Conservation (phyloP, 2,888 invertebrate species). For the Pristionchus mayeri region DNA sequence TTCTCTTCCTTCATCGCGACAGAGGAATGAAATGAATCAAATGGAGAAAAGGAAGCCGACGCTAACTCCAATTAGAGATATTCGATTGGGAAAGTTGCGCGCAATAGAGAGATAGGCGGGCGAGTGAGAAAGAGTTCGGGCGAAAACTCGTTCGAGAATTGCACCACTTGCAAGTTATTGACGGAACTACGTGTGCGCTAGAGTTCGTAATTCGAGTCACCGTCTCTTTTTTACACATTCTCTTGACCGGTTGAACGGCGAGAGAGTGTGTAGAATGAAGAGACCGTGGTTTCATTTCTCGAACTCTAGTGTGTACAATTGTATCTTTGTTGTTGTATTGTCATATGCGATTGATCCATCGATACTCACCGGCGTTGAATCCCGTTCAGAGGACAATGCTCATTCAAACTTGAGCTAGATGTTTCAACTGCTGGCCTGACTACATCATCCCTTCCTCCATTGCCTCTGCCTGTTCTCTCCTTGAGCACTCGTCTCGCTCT, state of each 20-base stretch:
- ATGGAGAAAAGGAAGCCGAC: background rate
- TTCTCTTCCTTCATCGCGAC: constrained; percentile 6
- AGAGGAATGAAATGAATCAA: background rate
- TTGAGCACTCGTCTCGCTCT: background rate
- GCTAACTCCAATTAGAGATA: constrained; percentile 14
- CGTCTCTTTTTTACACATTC: background rate
- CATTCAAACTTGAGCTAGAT: background rate
- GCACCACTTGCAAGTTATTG: background rate
- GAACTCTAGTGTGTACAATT: no score
- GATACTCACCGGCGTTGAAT: no score
- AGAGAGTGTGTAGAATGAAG: no score
- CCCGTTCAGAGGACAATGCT: no score
- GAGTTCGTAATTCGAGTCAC: background rate
- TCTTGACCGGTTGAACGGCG: no score
- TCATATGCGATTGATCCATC: no score
- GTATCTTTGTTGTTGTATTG: no score
- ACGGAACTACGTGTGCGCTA: background rate
- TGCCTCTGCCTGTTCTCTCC: background rate
- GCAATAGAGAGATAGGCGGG: background rate
- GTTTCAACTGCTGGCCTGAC: background rate
- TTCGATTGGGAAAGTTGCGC: background rate
- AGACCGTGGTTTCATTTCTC: background rate
- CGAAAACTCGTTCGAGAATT: background rate
- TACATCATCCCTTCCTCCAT: no score
- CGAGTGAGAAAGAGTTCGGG: background rate